Conservation (phyloP, 2,797 vertebrate species). For the Sebastes baramenuke region DNA sequence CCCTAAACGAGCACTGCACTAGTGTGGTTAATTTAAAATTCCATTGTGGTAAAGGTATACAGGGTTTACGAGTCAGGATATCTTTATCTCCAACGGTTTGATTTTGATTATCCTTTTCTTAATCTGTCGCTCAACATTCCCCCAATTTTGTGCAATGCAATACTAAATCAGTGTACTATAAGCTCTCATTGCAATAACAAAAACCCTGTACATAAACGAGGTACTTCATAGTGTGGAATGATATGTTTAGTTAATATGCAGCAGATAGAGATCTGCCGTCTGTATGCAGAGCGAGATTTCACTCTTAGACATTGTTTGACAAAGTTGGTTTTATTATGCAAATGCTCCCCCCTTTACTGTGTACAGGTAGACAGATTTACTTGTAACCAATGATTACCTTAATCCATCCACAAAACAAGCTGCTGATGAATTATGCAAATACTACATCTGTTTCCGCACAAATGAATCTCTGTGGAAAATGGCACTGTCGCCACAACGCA, state of each 20-base stretch:
- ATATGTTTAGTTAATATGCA: background rate
- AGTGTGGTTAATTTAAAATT: no score
- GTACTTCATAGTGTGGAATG: background rate
- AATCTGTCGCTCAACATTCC: background rate
- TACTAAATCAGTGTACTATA: background rate
- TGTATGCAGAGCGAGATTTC: background rate
- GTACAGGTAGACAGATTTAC: constrained; percentile 52
- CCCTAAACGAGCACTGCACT: no score
- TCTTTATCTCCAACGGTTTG: background rate
- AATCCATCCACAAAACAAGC: constrained; percentile 65
- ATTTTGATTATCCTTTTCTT: background rate
- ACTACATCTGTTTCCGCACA: constrained; percentile 62
- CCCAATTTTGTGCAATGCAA: background rate
- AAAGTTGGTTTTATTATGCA: constrained; percentile 45
- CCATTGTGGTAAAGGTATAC: background rate
- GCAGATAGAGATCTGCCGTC: background rate
- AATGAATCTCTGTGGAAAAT: constrained; percentile 63
- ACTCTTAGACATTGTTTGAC: constrained; percentile 8
- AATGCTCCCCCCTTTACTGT: constrained; percentile 13
- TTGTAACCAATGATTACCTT: constrained; percentile 62
- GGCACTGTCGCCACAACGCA: constrained; percentile 22
- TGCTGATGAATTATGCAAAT: constrained; percentile 76
- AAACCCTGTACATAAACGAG: background rate
- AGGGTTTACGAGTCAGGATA: background rate
- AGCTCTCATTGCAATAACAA: background rate